These are phyloP conservation scores for Choloepus didactylus DNA, from an alignment of 2,797 vertebrate genomes.

Conservation along the genomic window DNA sequence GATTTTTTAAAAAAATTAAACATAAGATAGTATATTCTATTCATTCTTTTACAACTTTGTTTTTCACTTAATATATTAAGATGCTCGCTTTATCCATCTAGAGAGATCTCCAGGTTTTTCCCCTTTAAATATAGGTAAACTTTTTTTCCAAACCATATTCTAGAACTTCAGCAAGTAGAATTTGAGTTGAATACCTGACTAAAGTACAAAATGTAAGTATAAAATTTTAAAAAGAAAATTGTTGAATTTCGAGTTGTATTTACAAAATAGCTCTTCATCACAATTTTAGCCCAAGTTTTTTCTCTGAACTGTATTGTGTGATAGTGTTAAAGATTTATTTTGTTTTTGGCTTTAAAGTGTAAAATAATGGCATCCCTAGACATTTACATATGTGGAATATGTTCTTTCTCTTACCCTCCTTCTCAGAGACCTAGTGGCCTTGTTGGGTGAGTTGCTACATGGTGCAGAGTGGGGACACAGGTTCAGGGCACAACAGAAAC, in stretches of 20 bases:
- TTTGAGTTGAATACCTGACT: background rate
- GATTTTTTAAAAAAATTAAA: too few species aligned
- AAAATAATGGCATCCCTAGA: background rate
- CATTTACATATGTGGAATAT: background rate
- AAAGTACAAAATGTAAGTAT: background rate
- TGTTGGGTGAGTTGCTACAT: too few species aligned
- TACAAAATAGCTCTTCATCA: background rate
- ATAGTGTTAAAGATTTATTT: background rate
- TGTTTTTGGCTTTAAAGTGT: background rate
- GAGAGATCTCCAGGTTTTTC: background rate
- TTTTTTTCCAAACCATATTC: background rate
- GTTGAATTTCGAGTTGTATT: background rate
- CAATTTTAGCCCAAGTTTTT: background rate
- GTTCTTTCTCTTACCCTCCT: background rate
- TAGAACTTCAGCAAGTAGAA: background rate
- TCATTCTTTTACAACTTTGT: background rate
- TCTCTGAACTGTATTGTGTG: background rate
- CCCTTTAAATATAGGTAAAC: background rate
- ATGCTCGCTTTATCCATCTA: background rate
- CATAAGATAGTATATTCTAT: background rate
- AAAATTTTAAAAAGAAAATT: background rate
- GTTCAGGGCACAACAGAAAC: too few species aligned
- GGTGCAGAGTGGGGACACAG: too few species aligned
- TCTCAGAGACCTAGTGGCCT: background rate
- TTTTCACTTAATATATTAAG: conserved; percentile 20